Evolutionary conservation across 2,888 invertebrate genomes (phyloP).

Genomic region (Bugulina stolonifera): DNA sequence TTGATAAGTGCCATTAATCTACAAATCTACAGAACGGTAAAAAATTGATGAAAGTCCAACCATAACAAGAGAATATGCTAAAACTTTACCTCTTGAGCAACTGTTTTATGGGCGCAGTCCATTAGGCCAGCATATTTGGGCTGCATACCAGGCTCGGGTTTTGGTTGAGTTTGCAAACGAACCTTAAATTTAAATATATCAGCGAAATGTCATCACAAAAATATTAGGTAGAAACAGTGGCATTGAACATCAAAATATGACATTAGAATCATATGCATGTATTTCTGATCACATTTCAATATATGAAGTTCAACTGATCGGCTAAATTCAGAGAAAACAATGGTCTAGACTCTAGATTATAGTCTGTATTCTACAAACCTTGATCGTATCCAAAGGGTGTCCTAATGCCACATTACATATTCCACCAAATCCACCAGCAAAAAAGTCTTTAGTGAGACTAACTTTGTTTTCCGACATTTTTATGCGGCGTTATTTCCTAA

Average conservation of each 20-base stretch:
- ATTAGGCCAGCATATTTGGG: conserved; percentile 81
- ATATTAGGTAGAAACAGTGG: too few species aligned
- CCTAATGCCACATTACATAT: conserved; percentile 89
- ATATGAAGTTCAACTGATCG: too few species aligned
- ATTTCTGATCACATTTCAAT: too few species aligned
- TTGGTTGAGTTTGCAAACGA: conserved; percentile 89
- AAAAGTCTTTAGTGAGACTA: conserved; percentile 84
- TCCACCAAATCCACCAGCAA: conserved; percentile 94
- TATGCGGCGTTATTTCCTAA: too few species aligned
- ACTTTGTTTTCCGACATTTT: conserved; percentile 30
- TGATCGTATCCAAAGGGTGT: conserved; percentile 90
- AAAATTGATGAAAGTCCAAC: background rate
- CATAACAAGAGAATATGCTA: background rate
- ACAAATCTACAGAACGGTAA: background rate
- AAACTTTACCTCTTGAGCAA: conserved; percentile 67
- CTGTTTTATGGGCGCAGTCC: conserved; percentile 86
- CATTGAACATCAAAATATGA: too few species aligned
- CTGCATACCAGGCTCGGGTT: conserved; percentile 67
- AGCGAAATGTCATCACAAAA: too few species aligned
- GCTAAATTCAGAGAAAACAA: too few species aligned
- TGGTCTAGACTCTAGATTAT: too few species aligned
- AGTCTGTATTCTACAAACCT: too few species aligned
- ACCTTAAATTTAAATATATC: too few species aligned
- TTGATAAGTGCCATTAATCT: too few species aligned
- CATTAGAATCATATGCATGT: too few species aligned